Base-by-base conservation (phyloP, 2,113 vertebrate genomes). In the Loxodonta africana region DNA sequence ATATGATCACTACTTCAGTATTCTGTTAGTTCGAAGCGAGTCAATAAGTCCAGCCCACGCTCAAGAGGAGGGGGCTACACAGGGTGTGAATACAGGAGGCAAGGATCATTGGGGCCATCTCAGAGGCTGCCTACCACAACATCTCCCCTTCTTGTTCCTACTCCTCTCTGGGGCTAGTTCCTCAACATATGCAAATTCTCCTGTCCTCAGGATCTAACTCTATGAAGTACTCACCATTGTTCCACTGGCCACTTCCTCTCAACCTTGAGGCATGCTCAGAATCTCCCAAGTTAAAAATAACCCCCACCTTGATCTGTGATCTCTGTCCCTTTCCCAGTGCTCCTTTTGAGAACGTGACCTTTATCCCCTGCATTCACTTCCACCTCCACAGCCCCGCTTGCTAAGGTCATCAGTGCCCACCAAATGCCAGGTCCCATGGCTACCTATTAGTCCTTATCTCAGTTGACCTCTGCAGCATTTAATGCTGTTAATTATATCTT, bases 271-370 rank as follows among this genome's bases (percentile, higher is more conserved):
- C 57, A 23, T 8, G 28, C 80, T 76, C 37, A 81, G 41, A 93
- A 90, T 71, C 63, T 95, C 30, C 87, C 26, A 60, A 51, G 33
- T 91, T 91, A 77, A 91, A 93, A 81, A 88, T 46, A 93, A 1
- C 76, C 76, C 28, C 69, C 21, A 87, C n/a, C 57, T 95, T 57
- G 87, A 87, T 83, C 57, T 51, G 37, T 53, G 57, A 28, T 46
- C 62, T 86, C 88, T 30, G 82, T 63, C 63, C 51, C 67, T 21
- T 10, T 74, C 44, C 37, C 37, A 30, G 18, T 78, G 10, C 23
- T 96, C 17, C 80, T 97, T 48, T 93, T 93, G 89, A 97, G 89
- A 97, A 95, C 8, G 28, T 63, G 92, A 95, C 95, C 94, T 97
- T 97, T 97, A 78, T 78, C 87, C 81, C 92, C 81, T 65, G 28